Conservation (phyloP, 2,797 vertebrate genomes). For the Microchirus variegatus region DNA sequence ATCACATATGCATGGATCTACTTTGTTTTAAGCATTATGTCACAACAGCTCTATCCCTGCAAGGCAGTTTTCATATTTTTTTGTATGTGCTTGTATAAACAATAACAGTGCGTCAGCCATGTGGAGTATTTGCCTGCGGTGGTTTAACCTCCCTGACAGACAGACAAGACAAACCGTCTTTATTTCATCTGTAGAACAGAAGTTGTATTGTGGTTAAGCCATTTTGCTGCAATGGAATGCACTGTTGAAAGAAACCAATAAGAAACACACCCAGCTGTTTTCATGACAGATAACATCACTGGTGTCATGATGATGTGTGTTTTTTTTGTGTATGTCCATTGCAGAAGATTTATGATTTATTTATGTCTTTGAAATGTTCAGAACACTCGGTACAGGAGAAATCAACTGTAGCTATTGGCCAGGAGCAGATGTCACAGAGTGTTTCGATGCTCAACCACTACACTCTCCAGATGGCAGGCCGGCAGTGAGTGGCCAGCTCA, state of each 20-base stretch:
- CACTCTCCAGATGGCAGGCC: too few relatives aligned
- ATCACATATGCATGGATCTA: not conserved
- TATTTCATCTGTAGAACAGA: slow-evolving; percentile 85
- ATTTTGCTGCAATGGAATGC: slow-evolving; percentile 74
- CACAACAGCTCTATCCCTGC: not conserved
- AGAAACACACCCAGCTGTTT: slow-evolving; percentile 73
- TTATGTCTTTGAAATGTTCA: slow-evolving; percentile 6
- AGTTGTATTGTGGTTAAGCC: slow-evolving; percentile 81
- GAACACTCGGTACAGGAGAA: slow-evolving; percentile 5
- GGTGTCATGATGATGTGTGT: slow-evolving; percentile 61
- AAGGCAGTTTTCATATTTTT: slow-evolving; percentile 42
- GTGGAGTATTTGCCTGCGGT: slow-evolving; percentile 79
- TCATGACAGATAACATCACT: slow-evolving; percentile 50
- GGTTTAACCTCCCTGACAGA: slow-evolving; percentile 71
- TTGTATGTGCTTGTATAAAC: slow-evolving; percentile 77
- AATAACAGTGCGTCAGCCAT: slow-evolving; percentile 79
- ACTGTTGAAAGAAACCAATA: slow-evolving; percentile 75
- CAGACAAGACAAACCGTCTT: slow-evolving; percentile 82
- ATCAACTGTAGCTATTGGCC: too few relatives aligned
- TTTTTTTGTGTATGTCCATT: slow-evolving; percentile 29
- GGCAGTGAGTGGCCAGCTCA: too few relatives aligned
- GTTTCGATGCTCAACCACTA: too few relatives aligned
- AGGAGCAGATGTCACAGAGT: too few relatives aligned
- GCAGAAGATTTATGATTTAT: slow-evolving; percentile 39
- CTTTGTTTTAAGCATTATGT: not conserved